These are phyloP conservation scores for Trinorchestia longiramus DNA, from an alignment of 1,140 invertebrate genomes.

Conservation along the genomic window DNA sequence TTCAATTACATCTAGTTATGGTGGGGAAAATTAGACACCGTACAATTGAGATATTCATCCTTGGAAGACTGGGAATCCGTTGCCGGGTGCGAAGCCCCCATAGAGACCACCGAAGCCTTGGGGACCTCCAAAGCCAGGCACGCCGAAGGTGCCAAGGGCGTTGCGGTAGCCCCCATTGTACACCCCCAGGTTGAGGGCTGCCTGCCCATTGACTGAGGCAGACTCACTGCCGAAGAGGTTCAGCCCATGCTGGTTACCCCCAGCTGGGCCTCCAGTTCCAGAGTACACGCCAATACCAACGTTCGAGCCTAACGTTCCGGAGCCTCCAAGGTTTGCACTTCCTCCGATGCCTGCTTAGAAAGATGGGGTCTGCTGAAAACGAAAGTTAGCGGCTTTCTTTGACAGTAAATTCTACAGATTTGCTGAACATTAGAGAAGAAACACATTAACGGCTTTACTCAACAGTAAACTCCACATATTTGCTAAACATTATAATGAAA, in stretches of 20 bases:
- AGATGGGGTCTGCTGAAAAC: background rate
- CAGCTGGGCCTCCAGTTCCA: background rate
- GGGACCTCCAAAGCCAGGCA: conserved; percentile 17
- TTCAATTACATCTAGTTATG: background rate
- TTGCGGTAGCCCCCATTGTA: conserved; percentile 21
- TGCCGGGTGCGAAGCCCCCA: background rate
- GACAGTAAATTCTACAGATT: too few relatives aligned
- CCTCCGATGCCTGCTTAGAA: background rate
- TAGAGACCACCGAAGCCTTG: background rate
- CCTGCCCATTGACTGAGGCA: background rate
- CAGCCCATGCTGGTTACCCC: background rate
- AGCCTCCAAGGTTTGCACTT: background rate
- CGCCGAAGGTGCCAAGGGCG: conserved; percentile 29
- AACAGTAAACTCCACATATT: too few relatives aligned
- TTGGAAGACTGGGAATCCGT: background rate
- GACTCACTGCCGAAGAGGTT: conserved; percentile 12
- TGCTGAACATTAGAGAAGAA: too few relatives aligned
- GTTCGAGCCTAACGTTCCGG: background rate
- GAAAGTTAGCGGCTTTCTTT: too few relatives aligned
- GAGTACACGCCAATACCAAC: background rate
- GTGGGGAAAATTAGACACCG: background rate
- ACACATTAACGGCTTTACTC: too few relatives aligned
- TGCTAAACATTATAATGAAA: too few relatives aligned
- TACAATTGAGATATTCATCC: background rate
- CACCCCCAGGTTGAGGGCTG: background rate